Percentiles rank a stretch among this genome's conserved stretches.
These are phyloP conservation scores for Phaethornis superciliosus DNA, from an alignment of 2,113 vertebrate species.

Conservation along the genomic window DNA sequence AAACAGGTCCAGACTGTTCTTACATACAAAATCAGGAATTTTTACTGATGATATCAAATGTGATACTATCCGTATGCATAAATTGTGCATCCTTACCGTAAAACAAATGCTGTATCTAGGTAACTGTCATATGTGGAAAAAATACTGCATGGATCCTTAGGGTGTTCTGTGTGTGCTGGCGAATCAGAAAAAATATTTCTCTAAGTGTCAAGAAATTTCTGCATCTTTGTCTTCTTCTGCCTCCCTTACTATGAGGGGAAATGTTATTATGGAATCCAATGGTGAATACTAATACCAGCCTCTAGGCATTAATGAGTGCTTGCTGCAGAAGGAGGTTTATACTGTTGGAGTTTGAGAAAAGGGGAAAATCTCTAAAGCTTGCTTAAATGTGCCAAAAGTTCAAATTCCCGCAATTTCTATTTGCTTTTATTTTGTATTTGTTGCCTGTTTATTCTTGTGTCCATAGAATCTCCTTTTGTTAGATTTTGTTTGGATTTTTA, in stretches of 20 bases:
- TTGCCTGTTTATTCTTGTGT: background rate
- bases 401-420: background rate
- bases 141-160: background rate
- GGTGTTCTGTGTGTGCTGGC: background rate
- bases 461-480: background rate
- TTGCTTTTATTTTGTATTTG: background rate
- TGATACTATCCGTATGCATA: constrained; percentile 26
- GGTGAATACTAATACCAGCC: background rate
- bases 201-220: background rate
- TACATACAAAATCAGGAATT: background rate
- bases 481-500: background rate
- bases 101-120: constrained; percentile 49
- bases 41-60: background rate
- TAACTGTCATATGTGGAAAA: constrained; percentile 8
- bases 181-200: constrained; percentile 19
- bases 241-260: background rate
- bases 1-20: background rate
- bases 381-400: background rate
- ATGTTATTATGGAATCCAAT: background rate
- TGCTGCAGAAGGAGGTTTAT: background rate
- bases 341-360: background rate
- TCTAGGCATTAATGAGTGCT: background rate
- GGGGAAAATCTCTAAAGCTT: background rate
- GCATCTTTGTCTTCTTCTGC: background rate
- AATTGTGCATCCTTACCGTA: constrained; percentile 26